Percentiles rank a stretch among this genome's conserved stretches.
phyloP scores from a whole-genome alignment of 2,888 invertebrate genomes.

The Drosophila bunnanda region DNA sequence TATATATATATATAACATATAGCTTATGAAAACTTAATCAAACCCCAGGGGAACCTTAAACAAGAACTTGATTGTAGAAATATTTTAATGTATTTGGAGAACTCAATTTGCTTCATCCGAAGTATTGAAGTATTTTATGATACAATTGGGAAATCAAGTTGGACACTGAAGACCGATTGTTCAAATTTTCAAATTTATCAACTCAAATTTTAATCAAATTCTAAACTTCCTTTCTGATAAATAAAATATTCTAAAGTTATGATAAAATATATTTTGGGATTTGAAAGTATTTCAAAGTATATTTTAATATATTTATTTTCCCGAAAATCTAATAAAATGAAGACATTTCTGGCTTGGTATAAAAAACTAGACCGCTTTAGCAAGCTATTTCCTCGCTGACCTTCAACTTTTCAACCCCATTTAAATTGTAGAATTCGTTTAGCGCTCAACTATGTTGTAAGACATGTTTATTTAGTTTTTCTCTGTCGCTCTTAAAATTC shows the following conservation, averaged over 20 bases:
- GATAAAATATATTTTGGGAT: background rate
- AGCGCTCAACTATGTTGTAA: conserved; percentile 45
- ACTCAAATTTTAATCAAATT: background rate
- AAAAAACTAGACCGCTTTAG: background rate
- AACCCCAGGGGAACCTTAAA: background rate
- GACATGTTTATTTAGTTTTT: conserved; percentile 32
- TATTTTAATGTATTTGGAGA: background rate
- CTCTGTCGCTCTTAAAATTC: conserved; percentile 13
- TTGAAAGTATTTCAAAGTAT: background rate
- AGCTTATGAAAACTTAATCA: too few relatives aligned
- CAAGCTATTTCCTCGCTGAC: background rate
- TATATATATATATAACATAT: too few relatives aligned
- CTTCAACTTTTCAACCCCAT: conserved; percentile 11
- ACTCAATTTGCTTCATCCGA: background rate
- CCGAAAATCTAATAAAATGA: background rate
- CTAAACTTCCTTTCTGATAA: too few relatives aligned
- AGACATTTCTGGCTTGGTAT: background rate
- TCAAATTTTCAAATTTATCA: background rate
- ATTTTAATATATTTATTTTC: too few relatives aligned
- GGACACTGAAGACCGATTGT: background rate
- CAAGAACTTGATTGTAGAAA: background rate
- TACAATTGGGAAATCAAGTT: background rate
- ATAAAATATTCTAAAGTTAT: too few relatives aligned
- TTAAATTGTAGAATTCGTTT: background rate
- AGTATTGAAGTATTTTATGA: too few relatives aligned